Base-by-base conservation (phyloP, 2,113 vertebrate genomes). In the Halichoerus grypus region DNA sequence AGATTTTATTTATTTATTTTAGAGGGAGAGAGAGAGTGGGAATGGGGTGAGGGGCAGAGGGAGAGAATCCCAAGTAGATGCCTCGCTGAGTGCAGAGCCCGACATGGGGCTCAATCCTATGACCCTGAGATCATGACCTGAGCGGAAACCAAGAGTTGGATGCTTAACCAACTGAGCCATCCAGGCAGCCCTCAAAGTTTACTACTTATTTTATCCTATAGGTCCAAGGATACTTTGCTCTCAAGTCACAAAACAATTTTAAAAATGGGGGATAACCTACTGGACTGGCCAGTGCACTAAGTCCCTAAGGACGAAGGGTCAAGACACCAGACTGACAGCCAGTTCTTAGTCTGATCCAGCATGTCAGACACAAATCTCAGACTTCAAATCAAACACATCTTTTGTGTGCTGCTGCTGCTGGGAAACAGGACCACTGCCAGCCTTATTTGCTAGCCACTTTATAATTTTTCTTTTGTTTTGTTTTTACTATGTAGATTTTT, bases 211-310 rank as follows among this genome's bases (percentile, higher is more conserved):
- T 88, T 94, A 31, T 49, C 9, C 46, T 55, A 2, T 19, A 31
- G 69, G 24, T 33, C 0, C 28, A 31, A 69, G 8, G 28, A 57
- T 53, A 33, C 21, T 53, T 22, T 51, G 26, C 31, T 71, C 2
- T 65, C 55, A 67, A 67, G 26, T n/a, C n/a, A 69, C 55, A 55
- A 59, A 71, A 46, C 33, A 63, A 53, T 21, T 46, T 51, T 36
- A 24, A 16, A 65, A 15, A n/a, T 11, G 4, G 31, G 1, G n/a
- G 31, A 4, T 4, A 49, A 16, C 0, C 8, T 57, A 26, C 21
- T 31, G 14, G 16, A 24, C 15, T 69, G 57, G 76, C 36, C n/a
- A 12, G 2, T n/a, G 8, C 49, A 21, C n/a, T 39, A 12, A n/a
- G 10, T 49, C 14, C 42, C 42, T 33, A 10, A 57, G 33, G 26